Evolutionary conservation across 2,888 invertebrate species (phyloP).

Genomic region (Taenaris catops): DNA sequence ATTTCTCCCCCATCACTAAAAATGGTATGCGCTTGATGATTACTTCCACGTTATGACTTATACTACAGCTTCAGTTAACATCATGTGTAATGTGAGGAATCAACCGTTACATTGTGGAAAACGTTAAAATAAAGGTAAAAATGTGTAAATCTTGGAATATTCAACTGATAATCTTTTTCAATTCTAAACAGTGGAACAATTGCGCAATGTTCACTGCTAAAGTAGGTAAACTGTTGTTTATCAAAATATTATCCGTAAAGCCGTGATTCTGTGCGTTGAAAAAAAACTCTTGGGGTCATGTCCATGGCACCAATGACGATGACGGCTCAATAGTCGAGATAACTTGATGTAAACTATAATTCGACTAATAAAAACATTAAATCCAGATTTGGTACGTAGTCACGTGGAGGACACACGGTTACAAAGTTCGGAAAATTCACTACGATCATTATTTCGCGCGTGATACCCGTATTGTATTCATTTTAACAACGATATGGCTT

Average conservation of each 20-base stretch:
- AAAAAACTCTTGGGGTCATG: constrained; percentile 33
- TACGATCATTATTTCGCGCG: not conserved
- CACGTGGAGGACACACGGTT: constrained; percentile 8
- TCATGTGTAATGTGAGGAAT: too few relatives aligned
- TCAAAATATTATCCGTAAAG: constrained; percentile 19
- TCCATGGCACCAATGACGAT: constrained; percentile 39
- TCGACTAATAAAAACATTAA: constrained; percentile 22
- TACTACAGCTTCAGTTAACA: too few relatives aligned
- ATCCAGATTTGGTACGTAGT: constrained; percentile 23
- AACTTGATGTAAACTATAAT: constrained; percentile 31
- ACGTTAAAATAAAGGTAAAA: too few relatives aligned
- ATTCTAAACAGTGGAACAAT: constrained; percentile 16
- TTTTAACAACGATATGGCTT: not conserved
- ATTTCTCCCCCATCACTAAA: too few relatives aligned
- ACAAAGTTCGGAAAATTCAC: not conserved
- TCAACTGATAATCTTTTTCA: constrained; percentile 14
- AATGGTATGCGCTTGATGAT: too few relatives aligned
- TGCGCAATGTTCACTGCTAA: constrained; percentile 11
- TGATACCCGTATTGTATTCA: not conserved
- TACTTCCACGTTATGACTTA: too few relatives aligned
- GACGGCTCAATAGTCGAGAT: constrained; percentile 35
- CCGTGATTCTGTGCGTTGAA: constrained; percentile 14
- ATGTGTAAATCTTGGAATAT: not conserved
- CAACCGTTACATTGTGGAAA: too few relatives aligned
- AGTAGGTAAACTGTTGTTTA: constrained; percentile 8